phyloP scores from a whole-genome alignment of 1,140 invertebrate species.

The Sycobia sp. region DNA sequence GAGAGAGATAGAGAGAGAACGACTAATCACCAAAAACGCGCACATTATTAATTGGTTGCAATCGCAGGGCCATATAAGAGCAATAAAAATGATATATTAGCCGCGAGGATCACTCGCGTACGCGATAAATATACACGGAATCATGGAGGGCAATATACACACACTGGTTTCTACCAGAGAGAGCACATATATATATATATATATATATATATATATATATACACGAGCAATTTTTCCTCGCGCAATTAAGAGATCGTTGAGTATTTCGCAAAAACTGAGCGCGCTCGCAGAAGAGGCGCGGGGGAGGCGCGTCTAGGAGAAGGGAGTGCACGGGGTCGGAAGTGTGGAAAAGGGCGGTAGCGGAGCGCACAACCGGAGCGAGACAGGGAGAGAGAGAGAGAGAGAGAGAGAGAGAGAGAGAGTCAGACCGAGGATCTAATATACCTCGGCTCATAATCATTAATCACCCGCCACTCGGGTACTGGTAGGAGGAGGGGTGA shows the following conservation, averaged over 20 bases:
- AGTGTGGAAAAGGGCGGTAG: too few relatives aligned
- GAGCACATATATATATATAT: too few relatives aligned
- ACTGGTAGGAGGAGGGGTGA: constrained; percentile 39
- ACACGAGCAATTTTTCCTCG: constrained; percentile 49
- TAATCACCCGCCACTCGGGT: too few relatives aligned
- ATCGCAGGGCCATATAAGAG: constrained; percentile 1
- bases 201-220: too few relatives aligned
- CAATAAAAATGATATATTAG: constrained; percentile 23
- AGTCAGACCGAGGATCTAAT: constrained; percentile 51
- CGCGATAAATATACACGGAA: constrained; percentile 6
- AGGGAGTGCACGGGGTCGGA: too few relatives aligned
- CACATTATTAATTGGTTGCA: constrained; percentile 11
- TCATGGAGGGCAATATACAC: constrained; percentile 47
- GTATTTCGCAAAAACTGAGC: constrained; percentile 46
- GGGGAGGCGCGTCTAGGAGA: too few relatives aligned
- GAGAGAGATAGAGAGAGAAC: too few relatives aligned
- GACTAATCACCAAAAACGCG: too few relatives aligned
- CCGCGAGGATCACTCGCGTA: not conserved
- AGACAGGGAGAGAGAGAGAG: not conserved
- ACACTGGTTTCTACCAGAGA: too few relatives aligned
- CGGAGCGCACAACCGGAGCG: not conserved
- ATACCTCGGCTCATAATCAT: constrained; percentile 57
- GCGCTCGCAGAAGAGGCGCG: not conserved
- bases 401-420: constrained; percentile 16
- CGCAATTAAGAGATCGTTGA: constrained; percentile 53